A percentile compares a stretch with the other conserved stretches of the same genome.
Conservation (phyloP, 2,797 vertebrate genomes). For the Thamnophis elegans region DNA sequence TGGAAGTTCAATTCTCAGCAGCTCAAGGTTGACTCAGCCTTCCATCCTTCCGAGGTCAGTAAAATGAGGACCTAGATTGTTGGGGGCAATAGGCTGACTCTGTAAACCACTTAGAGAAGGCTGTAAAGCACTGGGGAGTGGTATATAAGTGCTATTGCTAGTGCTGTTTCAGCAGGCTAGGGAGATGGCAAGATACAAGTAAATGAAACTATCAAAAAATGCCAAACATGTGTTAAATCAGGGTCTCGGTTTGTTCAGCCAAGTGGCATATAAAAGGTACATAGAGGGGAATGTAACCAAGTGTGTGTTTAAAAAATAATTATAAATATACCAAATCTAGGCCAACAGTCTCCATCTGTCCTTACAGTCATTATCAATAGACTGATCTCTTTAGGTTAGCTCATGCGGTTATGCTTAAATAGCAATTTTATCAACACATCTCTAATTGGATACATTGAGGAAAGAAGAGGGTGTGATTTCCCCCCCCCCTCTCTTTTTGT, state of each 20-base stretch:
- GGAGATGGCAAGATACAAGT: not conserved
- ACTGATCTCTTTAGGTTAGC: slow-evolving; percentile 45
- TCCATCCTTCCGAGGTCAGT: not conserved
- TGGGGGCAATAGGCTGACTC: not conserved
- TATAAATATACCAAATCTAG: slow-evolving; percentile 65
- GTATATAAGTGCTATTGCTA: not conserved
- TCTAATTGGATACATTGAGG: slow-evolving; percentile 40
- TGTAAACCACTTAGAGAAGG: not conserved
- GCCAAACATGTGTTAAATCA: not conserved
- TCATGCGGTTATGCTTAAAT: slow-evolving; percentile 19
- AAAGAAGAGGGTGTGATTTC: slow-evolving; percentile 33
- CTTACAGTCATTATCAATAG: slow-evolving; percentile 30
- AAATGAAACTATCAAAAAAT: not conserved
- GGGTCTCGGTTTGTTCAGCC: not conserved
- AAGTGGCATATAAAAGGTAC: slow-evolving; percentile 64
- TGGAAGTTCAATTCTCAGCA: not conserved
- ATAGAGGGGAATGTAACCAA: slow-evolving; percentile 65
- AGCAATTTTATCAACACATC: slow-evolving; percentile 33
- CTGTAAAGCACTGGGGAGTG: not conserved
- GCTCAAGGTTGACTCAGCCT: not conserved
- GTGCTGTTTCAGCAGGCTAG: not conserved
- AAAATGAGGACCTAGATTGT: not conserved
- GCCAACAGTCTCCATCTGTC: slow-evolving; percentile 67
- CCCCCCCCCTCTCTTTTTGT: not conserved
- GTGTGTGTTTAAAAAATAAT: slow-evolving; percentile 64